These are phyloP conservation scores for Silurus meridionalis DNA, from an alignment of 2,113 vertebrate genomes.

Conservation along the genomic window DNA sequence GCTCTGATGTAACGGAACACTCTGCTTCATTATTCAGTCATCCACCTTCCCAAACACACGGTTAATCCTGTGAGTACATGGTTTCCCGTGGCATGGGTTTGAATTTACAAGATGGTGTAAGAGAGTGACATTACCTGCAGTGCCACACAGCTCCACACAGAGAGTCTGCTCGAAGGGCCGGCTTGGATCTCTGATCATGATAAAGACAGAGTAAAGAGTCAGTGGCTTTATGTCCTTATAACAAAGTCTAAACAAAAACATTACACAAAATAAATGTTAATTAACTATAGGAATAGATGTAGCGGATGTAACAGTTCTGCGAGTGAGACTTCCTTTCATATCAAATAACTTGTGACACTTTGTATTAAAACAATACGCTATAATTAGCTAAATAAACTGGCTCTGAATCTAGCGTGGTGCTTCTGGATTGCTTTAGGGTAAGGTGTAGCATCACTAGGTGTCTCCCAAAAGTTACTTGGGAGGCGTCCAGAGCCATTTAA, in stretches of 20 bases:
- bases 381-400: constrained; percentile 40
- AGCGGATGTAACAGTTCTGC: neutral
- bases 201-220: constrained; percentile 40
- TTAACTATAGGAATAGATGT: neutral
- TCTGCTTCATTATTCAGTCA: constrained; percentile 31
- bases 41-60: neutral
- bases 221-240: neutral
- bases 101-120: constrained; percentile 22
- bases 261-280: neutral
- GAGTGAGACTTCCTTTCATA: no score
- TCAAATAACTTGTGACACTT: constrained; percentile 14
- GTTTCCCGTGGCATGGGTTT: constrained; percentile 22
- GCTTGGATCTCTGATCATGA: constrained; percentile 70
- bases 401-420: constrained; percentile 22
- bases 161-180: constrained; percentile 88
- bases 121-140: constrained; percentile 82
- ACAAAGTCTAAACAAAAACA: neutral
- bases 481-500: constrained; percentile 52
- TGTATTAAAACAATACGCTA: constrained; percentile 26
- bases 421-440: constrained; percentile 27
- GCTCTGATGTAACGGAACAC: constrained; percentile 22
- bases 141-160: constrained; percentile 92
- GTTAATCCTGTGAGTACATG: constrained; percentile 16
- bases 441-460: constrained; percentile 37
- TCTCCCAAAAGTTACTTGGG: constrained; percentile 56